Percentiles rank a stretch among this genome's conserved stretches.
Evolutionary conservation across 2,797 vertebrate genomes (phyloP).

Genomic region (Esox lucius): DNA sequence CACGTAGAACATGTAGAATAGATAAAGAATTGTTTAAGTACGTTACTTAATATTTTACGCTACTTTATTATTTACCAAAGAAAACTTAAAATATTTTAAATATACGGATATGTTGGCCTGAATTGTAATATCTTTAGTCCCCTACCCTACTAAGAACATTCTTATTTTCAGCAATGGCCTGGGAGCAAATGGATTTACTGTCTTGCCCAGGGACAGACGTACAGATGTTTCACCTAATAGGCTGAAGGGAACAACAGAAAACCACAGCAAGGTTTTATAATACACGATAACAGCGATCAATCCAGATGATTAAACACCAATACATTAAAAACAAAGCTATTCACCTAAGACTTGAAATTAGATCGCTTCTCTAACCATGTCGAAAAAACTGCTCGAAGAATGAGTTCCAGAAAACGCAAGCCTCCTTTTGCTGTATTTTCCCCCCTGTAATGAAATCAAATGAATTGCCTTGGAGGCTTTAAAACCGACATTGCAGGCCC

Average conservation of each 20-base stretch:
- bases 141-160: too few species aligned
- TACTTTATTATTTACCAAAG: too few species aligned
- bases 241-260: background rate
- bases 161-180: too few species aligned
- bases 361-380: constrained; percentile 69
- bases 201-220: background rate
- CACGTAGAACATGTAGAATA: background rate
- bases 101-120: background rate
- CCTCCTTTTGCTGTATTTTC: constrained; percentile 31
- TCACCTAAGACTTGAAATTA: constrained; percentile 69
- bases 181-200: background rate
- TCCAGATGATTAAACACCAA: constrained; percentile 77
- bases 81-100: background rate
- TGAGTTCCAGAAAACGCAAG: constrained; percentile 38
- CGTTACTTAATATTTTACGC: background rate
- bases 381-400: constrained; percentile 70
- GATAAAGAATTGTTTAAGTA: background rate
- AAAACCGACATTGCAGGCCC: constrained; percentile 55
- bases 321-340: constrained; percentile 65
- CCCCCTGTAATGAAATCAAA: constrained; percentile 57
- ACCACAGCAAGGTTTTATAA: background rate
- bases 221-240: background rate
- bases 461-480: constrained; percentile 61
- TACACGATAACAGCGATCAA: constrained; percentile 57
- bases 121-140: background rate